phyloP scores from a whole-genome alignment of 2,113 vertebrate species.

The Ranitomeya imitator region DNA sequence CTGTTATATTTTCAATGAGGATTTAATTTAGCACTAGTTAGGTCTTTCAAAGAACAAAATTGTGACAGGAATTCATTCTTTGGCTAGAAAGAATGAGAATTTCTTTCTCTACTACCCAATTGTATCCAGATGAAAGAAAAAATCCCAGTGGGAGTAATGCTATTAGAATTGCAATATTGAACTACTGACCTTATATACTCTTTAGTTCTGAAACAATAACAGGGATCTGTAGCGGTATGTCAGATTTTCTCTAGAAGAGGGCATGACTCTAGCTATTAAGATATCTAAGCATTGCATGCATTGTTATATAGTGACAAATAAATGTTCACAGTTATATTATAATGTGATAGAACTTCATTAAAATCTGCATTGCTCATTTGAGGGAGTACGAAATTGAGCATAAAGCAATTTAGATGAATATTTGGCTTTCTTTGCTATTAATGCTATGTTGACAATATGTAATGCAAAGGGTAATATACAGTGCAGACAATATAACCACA shows the following conservation, averaged over 20 bases:
- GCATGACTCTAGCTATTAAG: constrained; percentile 25
- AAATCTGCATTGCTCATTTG: constrained; percentile 33
- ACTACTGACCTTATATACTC: constrained; percentile 51
- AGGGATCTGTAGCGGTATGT: constrained; percentile 30
- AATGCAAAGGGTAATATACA: constrained; percentile 39
- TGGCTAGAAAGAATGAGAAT: constrained; percentile 9
- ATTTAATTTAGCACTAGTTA: constrained; percentile 39
- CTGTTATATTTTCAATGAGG: background rate
- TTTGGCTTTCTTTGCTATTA: constrained; percentile 7
- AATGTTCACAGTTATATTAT: constrained; percentile 40
- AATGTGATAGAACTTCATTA: constrained; percentile 21
- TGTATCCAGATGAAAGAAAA: constrained; percentile 37
- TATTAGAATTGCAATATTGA: constrained; percentile 55
- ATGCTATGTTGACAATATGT: constrained; percentile 6
- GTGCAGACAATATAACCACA: background rate
- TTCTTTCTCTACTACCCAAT: constrained; percentile 10
- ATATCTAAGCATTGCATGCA: background rate
- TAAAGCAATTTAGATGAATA: constrained; percentile 52
- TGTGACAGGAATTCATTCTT: constrained; percentile 30
- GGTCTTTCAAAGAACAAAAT: constrained; percentile 18
- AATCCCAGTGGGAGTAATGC: constrained; percentile 53
- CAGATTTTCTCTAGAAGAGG: constrained; percentile 41
- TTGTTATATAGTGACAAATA: constrained; percentile 28
- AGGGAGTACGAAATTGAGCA: constrained; percentile 46
- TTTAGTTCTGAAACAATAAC: constrained; percentile 49